Percentiles rank a stretch among this genome's conserved stretches.
These are phyloP conservation scores for Sturnus vulgaris DNA, from an alignment of 2,113 vertebrate genomes.

Conservation along the genomic window DNA sequence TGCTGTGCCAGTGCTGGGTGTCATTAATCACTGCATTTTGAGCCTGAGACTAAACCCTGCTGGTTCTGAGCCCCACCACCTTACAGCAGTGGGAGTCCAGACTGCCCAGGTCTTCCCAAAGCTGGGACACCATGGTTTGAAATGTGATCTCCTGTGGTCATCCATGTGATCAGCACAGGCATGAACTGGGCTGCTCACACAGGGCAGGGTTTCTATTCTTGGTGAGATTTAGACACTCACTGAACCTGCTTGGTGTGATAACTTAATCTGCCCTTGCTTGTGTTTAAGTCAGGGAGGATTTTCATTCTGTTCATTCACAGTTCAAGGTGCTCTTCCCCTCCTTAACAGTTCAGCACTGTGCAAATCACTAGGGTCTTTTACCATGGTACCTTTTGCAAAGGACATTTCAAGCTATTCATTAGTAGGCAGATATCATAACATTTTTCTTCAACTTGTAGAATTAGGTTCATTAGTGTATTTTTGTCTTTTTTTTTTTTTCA, in stretches of 20 bases:
- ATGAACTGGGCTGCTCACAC: not conserved
- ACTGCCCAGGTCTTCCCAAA: not conserved
- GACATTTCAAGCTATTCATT: not conserved
- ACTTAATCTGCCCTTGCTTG: not conserved
- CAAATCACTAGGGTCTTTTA: not conserved
- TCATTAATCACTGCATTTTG: not conserved
- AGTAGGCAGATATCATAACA: not conserved
- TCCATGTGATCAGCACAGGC: fast-evolving
- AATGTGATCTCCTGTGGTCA: not conserved
- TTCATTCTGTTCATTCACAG: not conserved
- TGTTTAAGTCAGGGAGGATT: not conserved
- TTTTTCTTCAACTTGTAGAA: not conserved
- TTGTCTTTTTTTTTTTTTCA: not conserved
- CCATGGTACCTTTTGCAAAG: not conserved
- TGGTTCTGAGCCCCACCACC: not conserved
- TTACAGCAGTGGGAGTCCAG: not conserved
- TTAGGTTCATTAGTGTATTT: not conserved
- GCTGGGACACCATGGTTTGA: not conserved
- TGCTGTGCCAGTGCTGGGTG: not conserved
- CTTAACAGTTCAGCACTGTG: not conserved
- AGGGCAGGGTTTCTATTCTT: not conserved
- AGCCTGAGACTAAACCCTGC: not conserved
- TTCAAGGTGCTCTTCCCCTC: not conserved
- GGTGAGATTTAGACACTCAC: not conserved
- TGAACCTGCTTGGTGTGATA: not conserved